phyloP scores from a whole-genome alignment of 1,140 invertebrate species.

The Pogonognathellus flavescens region DNA sequence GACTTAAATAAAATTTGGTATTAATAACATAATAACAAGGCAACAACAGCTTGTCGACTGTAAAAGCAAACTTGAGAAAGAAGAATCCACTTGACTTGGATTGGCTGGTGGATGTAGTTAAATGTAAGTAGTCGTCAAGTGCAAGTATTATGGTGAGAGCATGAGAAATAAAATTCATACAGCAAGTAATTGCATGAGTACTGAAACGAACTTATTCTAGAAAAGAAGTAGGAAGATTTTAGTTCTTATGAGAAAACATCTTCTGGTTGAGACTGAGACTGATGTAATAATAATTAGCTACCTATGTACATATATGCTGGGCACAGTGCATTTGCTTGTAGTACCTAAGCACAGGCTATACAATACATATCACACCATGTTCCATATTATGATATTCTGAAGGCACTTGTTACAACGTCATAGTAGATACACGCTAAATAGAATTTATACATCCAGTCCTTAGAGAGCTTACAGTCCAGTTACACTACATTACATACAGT shows the following conservation, averaged over 20 bases:
- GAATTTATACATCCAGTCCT: slow-evolving; percentile 1
- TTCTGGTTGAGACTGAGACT: background rate
- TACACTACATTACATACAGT: slow-evolving; percentile 18
- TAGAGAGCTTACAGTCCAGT: slow-evolving; percentile 22
- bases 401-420: background rate
- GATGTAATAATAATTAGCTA: background rate
- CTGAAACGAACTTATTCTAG: background rate
- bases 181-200: background rate
- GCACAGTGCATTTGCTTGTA: background rate
- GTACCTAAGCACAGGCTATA: too few relatives aligned
- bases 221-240: background rate
- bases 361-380: too few relatives aligned
- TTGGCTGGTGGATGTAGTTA: background rate
- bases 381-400: background rate
- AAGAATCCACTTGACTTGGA: background rate
- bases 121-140: background rate
- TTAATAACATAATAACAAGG: slow-evolving; percentile 12
- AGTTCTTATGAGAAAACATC: slow-evolving; percentile 37
- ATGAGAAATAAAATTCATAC: slow-evolving; percentile 14
- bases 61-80: background rate
- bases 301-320: background rate
- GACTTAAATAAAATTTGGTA: slow-evolving; percentile 10
- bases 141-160: background rate
- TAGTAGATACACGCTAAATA: background rate
- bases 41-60: background rate